Base-by-base conservation (phyloP, 2,888 invertebrate genomes). In the Mythimna lalbum region DNA sequence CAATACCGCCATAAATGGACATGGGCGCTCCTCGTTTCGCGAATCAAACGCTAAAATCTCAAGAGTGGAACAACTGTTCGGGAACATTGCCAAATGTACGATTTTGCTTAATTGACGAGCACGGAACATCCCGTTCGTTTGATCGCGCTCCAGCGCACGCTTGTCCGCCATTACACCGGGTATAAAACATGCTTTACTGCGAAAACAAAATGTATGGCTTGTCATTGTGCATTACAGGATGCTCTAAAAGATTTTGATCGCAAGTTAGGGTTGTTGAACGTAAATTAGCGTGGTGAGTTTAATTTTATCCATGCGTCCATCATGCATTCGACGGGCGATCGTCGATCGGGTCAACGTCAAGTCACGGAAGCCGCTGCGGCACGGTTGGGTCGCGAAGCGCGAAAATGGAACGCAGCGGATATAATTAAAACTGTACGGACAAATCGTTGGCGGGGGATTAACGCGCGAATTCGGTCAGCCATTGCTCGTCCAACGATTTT, bases 401-500 rank as follows among this genome's bases (percentile, higher is more conserved):
- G 92, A 94, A 95, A 95, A 95, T 95, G 94, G 95, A 93, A 92
- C 95, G 88, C 93, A 92, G 94, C 93, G 94, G 94, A 92, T 95
- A 95, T 95, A 95, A 95, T 95, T 95, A 95, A 94, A 94, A 93
- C 93, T 87, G 89, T 90, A 89, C 93, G 90, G 89, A 92, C 92
- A 92, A 93, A 93, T 93, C 91, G 90, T 86, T 90, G 92, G 92
- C 92, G 90, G 85, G 89, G 92, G 90, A 92, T 92, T 90, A 92
- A 91, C 91, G 86, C 88, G 90, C 90, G 89, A 93, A 92, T 92
- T 92, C 92, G 91, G 91, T 89, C 92, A 90, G 83, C 86, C 85
- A 90, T 89, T 90, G 87, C 78, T 84, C 63, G 69, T 67, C 72
- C 81, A 78, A 78, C 70, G 66, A 74, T 76, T 81, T 76, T 84